Base-by-base conservation (phyloP, 2,113 vertebrate genomes). In the Sylvilagus bachmani region DNA sequence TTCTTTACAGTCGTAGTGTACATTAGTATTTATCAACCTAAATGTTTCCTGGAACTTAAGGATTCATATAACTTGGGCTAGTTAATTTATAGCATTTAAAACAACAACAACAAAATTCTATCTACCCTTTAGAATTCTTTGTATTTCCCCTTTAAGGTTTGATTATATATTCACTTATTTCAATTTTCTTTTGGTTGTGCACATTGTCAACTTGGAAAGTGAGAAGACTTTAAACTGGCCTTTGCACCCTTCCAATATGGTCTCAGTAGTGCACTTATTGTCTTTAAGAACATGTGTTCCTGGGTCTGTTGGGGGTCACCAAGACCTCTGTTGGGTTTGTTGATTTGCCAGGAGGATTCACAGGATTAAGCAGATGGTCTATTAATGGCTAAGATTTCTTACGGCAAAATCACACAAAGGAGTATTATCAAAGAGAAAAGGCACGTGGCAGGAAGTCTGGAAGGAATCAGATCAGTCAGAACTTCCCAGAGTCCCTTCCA, bases 1-100 rank as follows among this genome's bases (percentile, higher is more conserved):
- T 85, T 84, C 22, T 79, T 82, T 84, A 79, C 14, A 24, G 58
- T 89, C 73, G 82, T 94, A 89, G 78, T 69, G 80, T 75, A 33
- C 51, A 70, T 75, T 88, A 61, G 8, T 79, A 11, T 85, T 95
- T 89, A 75, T 62, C 73, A 81, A 16, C 27, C 71, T 85, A 88
- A 31, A 36, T 69, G 75, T 74, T 91, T 74, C 75, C 36, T 9
- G 27, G 81, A 75, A 89, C 36, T 78, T 73, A 22, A 93, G 51
- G 13, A 61, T 33, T 93, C 31, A 25, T 64, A 13, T 79, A 61
- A 85, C 69, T 62, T 79, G 29, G 33, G 61, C 36, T 31, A 31
- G 49, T 84, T 2, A 55, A 4, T 73, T 51, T 75, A 53, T 53
- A 84, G 69, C 58, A 62, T 53, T 80, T 5, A 29, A 64, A 86